Base-by-base conservation (phyloP, 2,888 invertebrate species). In the Ophion obscuratus region DNA sequence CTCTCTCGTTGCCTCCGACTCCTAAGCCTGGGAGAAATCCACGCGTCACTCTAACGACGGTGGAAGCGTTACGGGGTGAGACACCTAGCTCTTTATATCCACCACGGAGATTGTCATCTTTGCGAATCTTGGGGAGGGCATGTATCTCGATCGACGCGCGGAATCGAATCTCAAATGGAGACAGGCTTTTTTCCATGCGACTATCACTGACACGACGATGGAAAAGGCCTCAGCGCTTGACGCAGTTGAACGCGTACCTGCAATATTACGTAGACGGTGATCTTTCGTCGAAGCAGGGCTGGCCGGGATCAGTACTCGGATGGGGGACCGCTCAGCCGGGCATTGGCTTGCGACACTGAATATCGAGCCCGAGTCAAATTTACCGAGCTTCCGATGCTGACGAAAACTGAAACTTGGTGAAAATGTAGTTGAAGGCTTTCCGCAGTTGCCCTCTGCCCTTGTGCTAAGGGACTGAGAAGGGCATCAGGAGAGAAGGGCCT, bases 1-100 rank as follows among this genome's bases (percentile, higher is more conserved):
- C 61, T 59, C 40, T 57, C 80, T 57, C 11, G 47, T 57, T 73
- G 57, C 57, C 68, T 76, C 70, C 31, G 68, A 61, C 47, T 24
- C 24, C 36, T 57, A 76, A 81, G 64, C 31, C 81, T 36, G 68
- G 62, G 36, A 81, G 66, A 67, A 81, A 75, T 61, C n/a, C 78
- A 40, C 66, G 59, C 73, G 57, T 24, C 67, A 40, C 36, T 57
- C 44, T 31, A 20, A 36, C 61, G 59, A 40, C 9, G 40, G 9
- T 40, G 40, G 10, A 31, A 10, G 59, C 27, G 24, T 61, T 59
- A 62, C 75, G 36, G 76, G 76, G 76, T 81, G 70, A 57, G 76
- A 62, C 77, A 59, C n/a, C 31, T 71, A 14, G 59, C 20, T 64
- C n/a, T 57, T 77, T 36, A 27, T 24, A 44, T 24, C 40, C 40